These are phyloP conservation scores for Diabrotica balteata DNA, from an alignment of 2,888 invertebrate genomes.

Conservation along the genomic window DNA sequence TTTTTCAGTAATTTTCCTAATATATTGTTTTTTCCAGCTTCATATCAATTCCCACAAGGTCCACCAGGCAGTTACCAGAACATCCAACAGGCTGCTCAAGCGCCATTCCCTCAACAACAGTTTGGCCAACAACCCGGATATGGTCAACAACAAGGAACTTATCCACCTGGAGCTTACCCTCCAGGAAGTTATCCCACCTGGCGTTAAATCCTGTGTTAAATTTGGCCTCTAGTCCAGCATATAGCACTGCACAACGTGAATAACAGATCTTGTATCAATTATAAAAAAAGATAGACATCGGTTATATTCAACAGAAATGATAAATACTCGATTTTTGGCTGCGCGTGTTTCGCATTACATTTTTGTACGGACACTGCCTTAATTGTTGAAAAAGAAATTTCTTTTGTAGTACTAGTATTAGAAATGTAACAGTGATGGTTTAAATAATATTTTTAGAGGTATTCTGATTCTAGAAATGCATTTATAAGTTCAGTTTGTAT, in stretches of 20 bases:
- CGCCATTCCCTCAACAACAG: constrained; percentile 29
- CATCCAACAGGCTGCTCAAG: constrained; percentile 30
- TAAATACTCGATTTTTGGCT: too few species aligned
- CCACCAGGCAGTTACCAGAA: constrained; percentile 58
- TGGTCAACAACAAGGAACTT: constrained; percentile 34
- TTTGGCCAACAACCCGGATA: constrained; percentile 24
- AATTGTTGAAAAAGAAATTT: too few species aligned
- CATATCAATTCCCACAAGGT: constrained; percentile 66
- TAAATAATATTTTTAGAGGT: too few species aligned
- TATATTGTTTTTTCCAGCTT: constrained; percentile 52
- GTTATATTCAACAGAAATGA: not conserved
- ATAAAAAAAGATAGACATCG: not conserved
- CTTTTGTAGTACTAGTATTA: too few species aligned
- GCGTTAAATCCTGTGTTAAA: constrained; percentile 18
- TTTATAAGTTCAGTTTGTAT: too few species aligned
- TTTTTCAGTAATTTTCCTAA: not conserved
- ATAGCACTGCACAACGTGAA: too few species aligned
- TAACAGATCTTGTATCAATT: constrained; percentile 1
- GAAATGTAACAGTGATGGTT: too few species aligned
- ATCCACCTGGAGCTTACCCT: constrained; percentile 46
- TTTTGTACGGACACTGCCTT: too few species aligned
- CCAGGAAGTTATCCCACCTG: constrained; percentile 49
- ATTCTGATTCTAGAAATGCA: too few species aligned
- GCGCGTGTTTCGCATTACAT: too few species aligned
- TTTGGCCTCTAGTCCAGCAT: constrained; percentile 5